Percentiles rank a stretch among this genome's conserved stretches.
Evolutionary conservation across 2,113 vertebrate species (phyloP).

Genomic region (Laticauda colubrina): DNA sequence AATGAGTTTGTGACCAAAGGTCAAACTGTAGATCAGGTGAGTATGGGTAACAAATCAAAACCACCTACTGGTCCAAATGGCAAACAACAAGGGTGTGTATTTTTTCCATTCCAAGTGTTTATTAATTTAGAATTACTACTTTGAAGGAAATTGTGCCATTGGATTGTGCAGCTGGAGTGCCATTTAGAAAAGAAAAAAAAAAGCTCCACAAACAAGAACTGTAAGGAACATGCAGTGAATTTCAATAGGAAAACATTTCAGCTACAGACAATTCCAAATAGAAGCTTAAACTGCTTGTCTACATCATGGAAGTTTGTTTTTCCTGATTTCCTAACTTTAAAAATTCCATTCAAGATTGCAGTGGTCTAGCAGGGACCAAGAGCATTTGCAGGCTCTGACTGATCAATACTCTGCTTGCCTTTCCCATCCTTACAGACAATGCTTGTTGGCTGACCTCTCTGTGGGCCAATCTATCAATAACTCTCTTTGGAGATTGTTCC

Average conservation of each 20-base stretch:
- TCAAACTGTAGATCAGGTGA: slow-evolving; percentile 76
- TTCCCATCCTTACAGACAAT: background rate
- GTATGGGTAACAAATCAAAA: background rate
- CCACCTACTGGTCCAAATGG: background rate
- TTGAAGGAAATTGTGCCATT: background rate
- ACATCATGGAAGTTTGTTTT: background rate
- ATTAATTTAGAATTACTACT: background rate
- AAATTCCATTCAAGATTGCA: background rate
- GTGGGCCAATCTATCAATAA: background rate
- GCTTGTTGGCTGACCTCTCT: background rate
- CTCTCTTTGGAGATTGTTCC: background rate
- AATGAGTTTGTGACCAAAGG: slow-evolving; percentile 75
- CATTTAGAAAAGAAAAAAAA: background rate
- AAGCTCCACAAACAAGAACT: background rate
- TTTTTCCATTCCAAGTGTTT: background rate
- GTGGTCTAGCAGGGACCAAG: background rate
- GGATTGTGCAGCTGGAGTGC: background rate
- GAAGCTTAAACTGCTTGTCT: background rate
- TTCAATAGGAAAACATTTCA: background rate
- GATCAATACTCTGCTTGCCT: background rate
- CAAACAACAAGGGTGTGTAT: background rate
- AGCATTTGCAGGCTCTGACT: background rate
- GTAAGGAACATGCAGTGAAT: background rate
- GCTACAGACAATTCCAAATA: background rate
- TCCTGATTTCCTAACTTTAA: background rate